phyloP scores from a whole-genome alignment of 2,797 vertebrate genomes.

The Sphenopsis melanotis region DNA sequence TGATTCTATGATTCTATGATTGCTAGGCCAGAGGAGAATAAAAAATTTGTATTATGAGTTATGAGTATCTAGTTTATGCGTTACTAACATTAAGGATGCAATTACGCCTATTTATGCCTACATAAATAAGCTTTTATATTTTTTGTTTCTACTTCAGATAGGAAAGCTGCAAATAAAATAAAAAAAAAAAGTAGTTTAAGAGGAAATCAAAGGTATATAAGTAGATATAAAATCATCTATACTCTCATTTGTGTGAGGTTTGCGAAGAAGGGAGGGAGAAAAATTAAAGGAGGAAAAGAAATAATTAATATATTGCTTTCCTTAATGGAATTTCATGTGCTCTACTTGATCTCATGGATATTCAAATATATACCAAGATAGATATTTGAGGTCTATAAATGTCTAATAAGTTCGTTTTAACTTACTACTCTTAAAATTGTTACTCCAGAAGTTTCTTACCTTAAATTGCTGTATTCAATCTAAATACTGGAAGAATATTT shows the following conservation, averaged over 20 bases:
- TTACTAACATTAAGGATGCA: neutral
- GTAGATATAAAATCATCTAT: neutral
- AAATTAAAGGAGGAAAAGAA: neutral
- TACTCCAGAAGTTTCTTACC: neutral
- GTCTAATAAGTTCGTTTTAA: neutral
- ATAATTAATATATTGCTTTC: neutral
- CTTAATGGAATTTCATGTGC: neutral
- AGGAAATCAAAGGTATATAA: neutral
- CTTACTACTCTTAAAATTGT: neutral
- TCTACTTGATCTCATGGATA: neutral
- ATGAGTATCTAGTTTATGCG: neutral
- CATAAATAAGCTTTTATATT: neutral
- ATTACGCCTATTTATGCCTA: neutral
- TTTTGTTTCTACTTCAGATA: neutral
- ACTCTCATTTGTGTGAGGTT: neutral
- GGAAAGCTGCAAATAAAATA: neutral
- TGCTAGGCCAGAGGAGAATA: neutral
- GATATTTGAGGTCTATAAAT: neutral
- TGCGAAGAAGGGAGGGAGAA: rapidly evolving
- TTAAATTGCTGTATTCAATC: neutral
- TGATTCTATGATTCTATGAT: neutral
- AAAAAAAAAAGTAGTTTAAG: neutral
- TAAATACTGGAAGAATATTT: neutral
- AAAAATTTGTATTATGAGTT: neutral
- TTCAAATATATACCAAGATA: neutral